Evolutionary conservation across 2,797 vertebrate genomes (phyloP), one percentile per base, ranked within the genome.

Genomic region (Darevskia mixta): DNA sequence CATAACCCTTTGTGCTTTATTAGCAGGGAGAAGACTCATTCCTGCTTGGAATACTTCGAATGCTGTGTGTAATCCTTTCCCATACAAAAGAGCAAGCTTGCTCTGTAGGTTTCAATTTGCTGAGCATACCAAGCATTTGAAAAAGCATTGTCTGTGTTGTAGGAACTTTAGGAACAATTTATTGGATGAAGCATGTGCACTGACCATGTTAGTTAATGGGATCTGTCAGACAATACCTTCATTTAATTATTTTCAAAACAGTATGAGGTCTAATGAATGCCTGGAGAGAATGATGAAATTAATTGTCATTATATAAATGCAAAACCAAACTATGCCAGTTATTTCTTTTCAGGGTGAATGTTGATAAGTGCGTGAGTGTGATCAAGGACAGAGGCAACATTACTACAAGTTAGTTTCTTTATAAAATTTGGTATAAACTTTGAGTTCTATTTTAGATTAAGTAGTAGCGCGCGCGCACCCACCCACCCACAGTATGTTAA

Each of bases 21-120:
- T 90, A 83, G 90, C 80, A 27, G 90, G 90, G 89, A 88, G 93
- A 84, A 80, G 90, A 94, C 66, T 89, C 91, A 2, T 67, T 13
- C 90, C 88, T 83, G 79, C 79, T 66, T 90, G 71, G 86, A 88
- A 9, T 93, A 71, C 91, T 45, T 66, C 79, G 45, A 55, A 78
- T 88, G 78, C 29, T 87, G 32, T 27, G 86, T 89, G 25, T 38
- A 72, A 66, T 78, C 15, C 88, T 88, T 79, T 89, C 69, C 71
- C 80, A 25, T 45, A 92, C 92, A 91, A 90, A 94, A 87, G 93
- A 73, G 58, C 55, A 61, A 61, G 87, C 66, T 0, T 90, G n/a
- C 86, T 85, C 64, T 38, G 41, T 49, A 4, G 67, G 43, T 79
- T 82, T 80, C 27, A 75, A 66, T 77, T 32, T 23, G 73, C 83